phyloP scores from a whole-genome alignment of 2,888 invertebrate species.

The Leucoma salicis region DNA sequence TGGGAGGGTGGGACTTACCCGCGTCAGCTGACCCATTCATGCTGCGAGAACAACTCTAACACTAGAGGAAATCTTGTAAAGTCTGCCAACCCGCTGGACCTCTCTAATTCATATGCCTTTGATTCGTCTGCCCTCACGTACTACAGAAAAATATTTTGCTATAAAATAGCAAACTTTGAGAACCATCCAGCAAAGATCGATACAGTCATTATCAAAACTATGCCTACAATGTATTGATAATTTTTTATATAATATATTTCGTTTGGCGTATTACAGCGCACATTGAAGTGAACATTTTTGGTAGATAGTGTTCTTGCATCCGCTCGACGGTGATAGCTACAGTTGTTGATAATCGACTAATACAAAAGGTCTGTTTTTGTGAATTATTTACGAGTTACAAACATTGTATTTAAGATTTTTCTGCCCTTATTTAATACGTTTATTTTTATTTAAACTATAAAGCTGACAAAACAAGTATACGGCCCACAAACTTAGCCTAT shows the following conservation, averaged over 20 bases:
- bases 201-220: slow-evolving; percentile 35
- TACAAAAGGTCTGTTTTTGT: slow-evolving; percentile 24
- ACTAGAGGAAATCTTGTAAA: too few species aligned
- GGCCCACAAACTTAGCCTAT: too few species aligned
- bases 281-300: slow-evolving; percentile 45
- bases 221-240: slow-evolving; percentile 39
- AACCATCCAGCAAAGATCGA: slow-evolving; percentile 27
- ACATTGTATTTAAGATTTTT: background rate
- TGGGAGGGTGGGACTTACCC: too few species aligned
- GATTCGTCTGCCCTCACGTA: too few species aligned
- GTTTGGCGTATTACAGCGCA: slow-evolving; percentile 36
- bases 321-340: slow-evolving; percentile 37
- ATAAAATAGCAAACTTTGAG: slow-evolving; percentile 53
- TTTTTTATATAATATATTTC: slow-evolving; percentile 42
- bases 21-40: too few species aligned
- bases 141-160: too few species aligned
- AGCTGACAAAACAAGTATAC: too few species aligned
- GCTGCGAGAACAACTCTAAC: too few species aligned
- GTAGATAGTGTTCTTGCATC: slow-evolving; percentile 46
- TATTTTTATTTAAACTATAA: too few species aligned
- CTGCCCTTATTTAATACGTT: too few species aligned
- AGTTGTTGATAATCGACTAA: slow-evolving; percentile 19
- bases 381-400: slow-evolving; percentile 4
- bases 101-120: too few species aligned
- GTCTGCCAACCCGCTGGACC: too few species aligned